phyloP scores from a whole-genome alignment of 2,797 vertebrate species.

The Leptodactylus fallax region DNA sequence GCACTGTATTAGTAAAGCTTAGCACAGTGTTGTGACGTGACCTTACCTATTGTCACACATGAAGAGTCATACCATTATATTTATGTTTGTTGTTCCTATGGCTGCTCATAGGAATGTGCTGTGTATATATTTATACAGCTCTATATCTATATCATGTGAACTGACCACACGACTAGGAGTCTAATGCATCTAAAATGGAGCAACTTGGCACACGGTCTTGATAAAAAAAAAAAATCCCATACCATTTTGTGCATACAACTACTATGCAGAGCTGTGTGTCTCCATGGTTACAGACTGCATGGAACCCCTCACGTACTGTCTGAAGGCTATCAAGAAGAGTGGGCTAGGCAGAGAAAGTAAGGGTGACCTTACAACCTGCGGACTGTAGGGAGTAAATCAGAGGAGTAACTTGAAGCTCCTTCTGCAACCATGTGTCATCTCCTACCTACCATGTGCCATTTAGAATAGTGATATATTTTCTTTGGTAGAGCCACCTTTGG shows the following conservation, averaged over 20 bases:
- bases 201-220: too few relatives aligned
- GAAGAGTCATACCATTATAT: not conserved
- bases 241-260: not conserved
- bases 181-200: not conserved
- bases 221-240: not conserved
- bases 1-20: not conserved
- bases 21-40: not conserved
- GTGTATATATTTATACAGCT: not conserved
- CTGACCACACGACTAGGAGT: not conserved
- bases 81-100: constrained; percentile 14
- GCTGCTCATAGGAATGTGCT: not conserved
- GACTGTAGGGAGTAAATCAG: too few relatives aligned
- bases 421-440: too few relatives aligned
- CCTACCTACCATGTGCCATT: too few relatives aligned
- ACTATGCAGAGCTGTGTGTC: not conserved
- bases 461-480: too few relatives aligned
- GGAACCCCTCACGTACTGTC: not conserved
- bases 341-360: too few relatives aligned
- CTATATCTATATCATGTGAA: not conserved
- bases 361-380: too few relatives aligned
- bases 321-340: not conserved
- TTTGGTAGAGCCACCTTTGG: too few relatives aligned
- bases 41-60: not conserved
- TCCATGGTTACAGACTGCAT: not conserved
- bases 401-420: too few relatives aligned